phyloP scores from a whole-genome alignment of 1,140 invertebrate genomes.

The Leptinotarsa defecta region DNA sequence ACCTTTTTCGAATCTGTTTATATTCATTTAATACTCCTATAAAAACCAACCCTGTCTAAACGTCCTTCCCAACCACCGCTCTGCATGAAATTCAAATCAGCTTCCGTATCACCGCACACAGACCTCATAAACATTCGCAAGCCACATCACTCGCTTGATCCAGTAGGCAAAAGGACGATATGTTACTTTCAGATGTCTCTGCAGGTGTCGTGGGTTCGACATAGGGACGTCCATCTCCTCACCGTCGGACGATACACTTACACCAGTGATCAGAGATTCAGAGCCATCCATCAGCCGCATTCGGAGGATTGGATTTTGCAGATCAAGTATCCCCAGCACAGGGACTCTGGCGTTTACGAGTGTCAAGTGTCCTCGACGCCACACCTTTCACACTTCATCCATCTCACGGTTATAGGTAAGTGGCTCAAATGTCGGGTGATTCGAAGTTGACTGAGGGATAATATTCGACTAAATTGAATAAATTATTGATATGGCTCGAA shows the following conservation, averaged over 20 bases:
- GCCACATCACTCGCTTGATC: conserved; percentile 15
- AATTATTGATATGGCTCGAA: neutral
- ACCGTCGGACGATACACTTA: conserved; percentile 90
- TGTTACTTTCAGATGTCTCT: conserved; percentile 68
- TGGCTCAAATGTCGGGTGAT: conserved; percentile 39
- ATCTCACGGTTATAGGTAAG: conserved; percentile 79
- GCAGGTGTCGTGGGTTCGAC: conserved; percentile 88
- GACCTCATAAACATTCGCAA: conserved; percentile 12
- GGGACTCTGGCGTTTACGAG: conserved; percentile 78
- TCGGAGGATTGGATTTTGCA: conserved; percentile 89
- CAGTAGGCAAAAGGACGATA: conserved; percentile 25
- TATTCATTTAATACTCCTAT: too few relatives aligned
- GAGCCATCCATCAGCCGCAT: conserved; percentile 80
- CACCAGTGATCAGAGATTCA: conserved; percentile 87
- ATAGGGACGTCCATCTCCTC: conserved; percentile 84
- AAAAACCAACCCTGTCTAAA: too few relatives aligned
- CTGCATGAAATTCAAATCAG: conserved; percentile 4
- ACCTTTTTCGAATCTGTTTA: too few relatives aligned
- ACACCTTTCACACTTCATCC: conserved; percentile 75
- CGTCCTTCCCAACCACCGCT: too few relatives aligned
- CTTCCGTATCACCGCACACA: neutral
- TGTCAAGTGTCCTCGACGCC: conserved; percentile 82
- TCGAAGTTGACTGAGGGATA: too few relatives aligned
- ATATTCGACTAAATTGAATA: too few relatives aligned
- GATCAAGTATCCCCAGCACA: conserved; percentile 71